These are phyloP conservation scores for Mastomys natalensis DNA, from an alignment of 2,113 vertebrate species.

Conservation along the genomic window DNA sequence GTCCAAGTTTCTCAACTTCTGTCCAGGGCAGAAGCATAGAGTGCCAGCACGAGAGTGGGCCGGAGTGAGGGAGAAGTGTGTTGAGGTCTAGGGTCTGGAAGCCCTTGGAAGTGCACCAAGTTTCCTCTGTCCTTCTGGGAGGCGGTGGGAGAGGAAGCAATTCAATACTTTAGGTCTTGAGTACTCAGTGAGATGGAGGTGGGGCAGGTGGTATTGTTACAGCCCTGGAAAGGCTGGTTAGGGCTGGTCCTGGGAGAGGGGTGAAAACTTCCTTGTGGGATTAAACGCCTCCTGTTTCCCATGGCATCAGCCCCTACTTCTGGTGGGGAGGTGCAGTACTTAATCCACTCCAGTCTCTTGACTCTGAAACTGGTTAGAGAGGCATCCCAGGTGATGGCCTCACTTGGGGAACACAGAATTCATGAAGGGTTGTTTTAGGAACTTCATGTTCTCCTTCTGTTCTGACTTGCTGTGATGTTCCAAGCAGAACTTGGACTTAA, in stretches of 20 bases:
- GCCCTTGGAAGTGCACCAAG: background rate
- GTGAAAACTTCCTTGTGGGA: constrained; percentile 30
- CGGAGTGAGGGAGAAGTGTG: background rate
- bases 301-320: background rate
- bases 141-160: background rate
- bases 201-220: background rate
- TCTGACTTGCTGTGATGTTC: background rate
- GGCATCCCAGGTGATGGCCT: background rate
- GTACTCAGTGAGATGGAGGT: background rate
- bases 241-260: background rate
- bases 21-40: background rate
- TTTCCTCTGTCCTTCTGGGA: background rate
- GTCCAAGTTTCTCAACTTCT: background rate
- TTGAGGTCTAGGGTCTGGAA: background rate
- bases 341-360: background rate
- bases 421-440: background rate
- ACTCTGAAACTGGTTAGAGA: background rate
- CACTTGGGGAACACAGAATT: background rate
- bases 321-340: too few species aligned
- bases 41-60: background rate
- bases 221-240: constrained; percentile 6
- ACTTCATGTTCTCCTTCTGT: background rate
- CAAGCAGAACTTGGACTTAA: background rate
- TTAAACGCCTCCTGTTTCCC: constrained; percentile 28
- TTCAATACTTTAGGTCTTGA: background rate